Evolutionary conservation across 2,113 vertebrate species (phyloP), one percentile per base, ranked within the genome.

Genomic region (Corvus hawaiiensis): DNA sequence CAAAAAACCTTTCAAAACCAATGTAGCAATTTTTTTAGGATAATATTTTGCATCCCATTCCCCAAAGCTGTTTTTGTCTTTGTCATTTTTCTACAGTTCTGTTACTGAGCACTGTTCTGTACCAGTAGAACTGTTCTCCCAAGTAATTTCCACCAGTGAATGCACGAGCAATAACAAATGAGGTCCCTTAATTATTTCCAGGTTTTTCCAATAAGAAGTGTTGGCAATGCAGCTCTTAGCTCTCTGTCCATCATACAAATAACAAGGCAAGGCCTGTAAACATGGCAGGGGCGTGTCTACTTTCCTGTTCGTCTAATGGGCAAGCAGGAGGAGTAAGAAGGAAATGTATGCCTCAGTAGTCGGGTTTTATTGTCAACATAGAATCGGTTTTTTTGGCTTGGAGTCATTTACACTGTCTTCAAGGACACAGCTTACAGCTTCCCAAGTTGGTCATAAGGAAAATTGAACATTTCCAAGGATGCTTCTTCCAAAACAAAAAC

Each of bases 241-340:
- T 62, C 61, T 87, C 54, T 87, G 88, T 80, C 88, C 82, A 92
- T 94, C 93, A 90, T 5, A 59, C 61, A 96, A 93, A 79, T 85
- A 96, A 90, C 37, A 77, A 93, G 85, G 24, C 59, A 77, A 26
- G 33, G 73, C 79, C 76, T 92, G 83, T 94, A 96, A 97, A 94
- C 85, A 92, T 88, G 64, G 64, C 44, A 93, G 49, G 44, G 20
- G 26, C 8, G 10, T 81, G 79, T 89, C 71, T 56, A 11, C 68
- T 90, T 96, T 81, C 56, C 64, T 84, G 64, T 81, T 77, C 2
- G 0, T 68, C 84, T 81, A 86, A 63, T 30, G 26, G 69, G 62
- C 56, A 95, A 75, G 73, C 85, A 89, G 72, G 35, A 95, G 32
- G 44, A 89, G 44, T 41, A 72, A 77, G 33, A 86, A 90, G 64